Percentiles rank a stretch among this genome's conserved stretches.
Conservation (phyloP, 37 sponge, comb jelly and placozoan species). For the Haliclona indistincta region DNA sequence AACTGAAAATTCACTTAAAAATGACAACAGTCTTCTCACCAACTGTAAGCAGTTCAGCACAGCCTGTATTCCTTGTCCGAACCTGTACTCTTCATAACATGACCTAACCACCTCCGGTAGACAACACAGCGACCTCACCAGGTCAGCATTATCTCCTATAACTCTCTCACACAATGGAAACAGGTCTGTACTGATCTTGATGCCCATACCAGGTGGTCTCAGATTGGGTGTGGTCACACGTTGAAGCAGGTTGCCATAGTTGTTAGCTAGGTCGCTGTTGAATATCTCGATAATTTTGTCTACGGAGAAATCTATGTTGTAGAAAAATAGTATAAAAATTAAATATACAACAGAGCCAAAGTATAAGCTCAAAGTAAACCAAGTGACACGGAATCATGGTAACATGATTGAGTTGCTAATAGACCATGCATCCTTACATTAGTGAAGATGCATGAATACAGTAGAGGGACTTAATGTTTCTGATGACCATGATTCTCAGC, state of each 20-base stretch:
- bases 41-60: conserved; percentile 62
- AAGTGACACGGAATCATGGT: too few relatives aligned
- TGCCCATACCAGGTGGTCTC: conserved; percentile 13
- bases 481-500: too few relatives aligned
- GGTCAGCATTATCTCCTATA: not conserved
- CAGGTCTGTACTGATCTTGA: not conserved
- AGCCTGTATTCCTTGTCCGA: conserved; percentile 56
- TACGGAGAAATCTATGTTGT: conserved; percentile 59
- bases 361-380: too few relatives aligned
- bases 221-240: conserved; percentile 53
- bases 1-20: too few relatives aligned
- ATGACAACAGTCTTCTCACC: conserved; percentile 19
- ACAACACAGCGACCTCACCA: not conserved
- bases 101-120: conserved; percentile 22
- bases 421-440: too few relatives aligned
- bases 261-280: conserved; percentile 71
- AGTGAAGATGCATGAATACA: too few relatives aligned
- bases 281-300: conserved; percentile 32
- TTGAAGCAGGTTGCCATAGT: conserved; percentile 73
- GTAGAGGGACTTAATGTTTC: too few relatives aligned
- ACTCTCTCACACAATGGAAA: not conserved
- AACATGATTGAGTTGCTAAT: too few relatives aligned
- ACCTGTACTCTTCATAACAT: conserved; percentile 57
- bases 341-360: too few relatives aligned
- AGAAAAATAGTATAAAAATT: not conserved